These are phyloP conservation scores for Zosterops japonicus DNA, from an alignment of 2,113 vertebrate genomes.

Conservation along the genomic window DNA sequence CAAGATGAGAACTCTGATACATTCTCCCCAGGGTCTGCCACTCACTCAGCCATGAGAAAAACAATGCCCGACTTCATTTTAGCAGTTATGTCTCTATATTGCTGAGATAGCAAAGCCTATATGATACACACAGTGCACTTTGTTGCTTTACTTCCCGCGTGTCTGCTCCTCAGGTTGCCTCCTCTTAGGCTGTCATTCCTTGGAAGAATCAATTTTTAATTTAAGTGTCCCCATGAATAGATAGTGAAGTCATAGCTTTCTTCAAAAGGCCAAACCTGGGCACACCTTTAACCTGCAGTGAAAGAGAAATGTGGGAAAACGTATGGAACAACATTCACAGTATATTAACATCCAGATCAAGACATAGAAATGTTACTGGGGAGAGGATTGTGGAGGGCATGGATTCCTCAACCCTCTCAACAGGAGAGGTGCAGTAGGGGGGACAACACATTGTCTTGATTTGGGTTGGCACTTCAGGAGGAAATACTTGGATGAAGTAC, in stretches of 20 bases:
- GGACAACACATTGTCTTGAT: neutral
- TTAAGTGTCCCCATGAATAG: constrained; percentile 13
- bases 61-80: constrained; percentile 46
- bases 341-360: constrained; percentile 5
- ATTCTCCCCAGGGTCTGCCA: constrained; percentile 76
- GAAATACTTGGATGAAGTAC: neutral
- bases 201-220: constrained; percentile 55
- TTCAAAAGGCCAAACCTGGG: constrained; percentile 12
- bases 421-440: neutral
- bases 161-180: constrained; percentile 39
- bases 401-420: neutral
- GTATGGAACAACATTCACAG: neutral
- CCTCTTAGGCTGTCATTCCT: constrained; percentile 23
- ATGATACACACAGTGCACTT: constrained; percentile 6
- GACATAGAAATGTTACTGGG: neutral
- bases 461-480: neutral
- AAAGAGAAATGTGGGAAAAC: constrained; percentile 40
- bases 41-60: constrained; percentile 68
- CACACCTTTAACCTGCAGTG: neutral
- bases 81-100: constrained; percentile 25
- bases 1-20: constrained; percentile 67
- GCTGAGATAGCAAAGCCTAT: constrained; percentile 31
- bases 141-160: constrained; percentile 33
- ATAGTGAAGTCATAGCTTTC: constrained; percentile 7
- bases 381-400: neutral